Conservation (phyloP, 2,888 invertebrate species). For the Subacronicta megacephala region DNA sequence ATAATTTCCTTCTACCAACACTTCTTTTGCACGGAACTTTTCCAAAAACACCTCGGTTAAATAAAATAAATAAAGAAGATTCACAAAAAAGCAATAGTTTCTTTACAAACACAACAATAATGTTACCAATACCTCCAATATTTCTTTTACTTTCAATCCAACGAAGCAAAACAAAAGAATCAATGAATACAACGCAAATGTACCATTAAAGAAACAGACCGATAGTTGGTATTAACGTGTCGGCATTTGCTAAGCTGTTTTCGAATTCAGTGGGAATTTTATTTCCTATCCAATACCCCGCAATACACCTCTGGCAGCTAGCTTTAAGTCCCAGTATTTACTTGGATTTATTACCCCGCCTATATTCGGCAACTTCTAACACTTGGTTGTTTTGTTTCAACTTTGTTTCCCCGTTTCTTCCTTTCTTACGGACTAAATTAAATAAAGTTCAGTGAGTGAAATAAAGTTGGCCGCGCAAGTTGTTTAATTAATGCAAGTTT, state of each 20-base stretch:
- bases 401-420: slow-evolving; percentile 36
- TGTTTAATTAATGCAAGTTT: slow-evolving; percentile 49
- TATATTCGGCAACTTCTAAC: slow-evolving; percentile 55
- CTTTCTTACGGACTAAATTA: slow-evolving; percentile 45
- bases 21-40: too few relatives aligned
- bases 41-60: background rate
- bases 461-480: slow-evolving; percentile 30
- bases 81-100: background rate
- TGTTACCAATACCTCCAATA: background rate
- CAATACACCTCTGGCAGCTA: slow-evolving; percentile 48
- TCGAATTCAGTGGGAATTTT: slow-evolving; percentile 41
- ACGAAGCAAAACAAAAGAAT: slow-evolving; percentile 31
- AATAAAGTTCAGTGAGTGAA: slow-evolving; percentile 41
- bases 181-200: slow-evolving; percentile 19
- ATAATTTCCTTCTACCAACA: too few relatives aligned
- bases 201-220: slow-evolving; percentile 30
- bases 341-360: slow-evolving; percentile 56
- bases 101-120: background rate
- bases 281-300: slow-evolving; percentile 39
- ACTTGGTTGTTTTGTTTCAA: slow-evolving; percentile 42
- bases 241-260: slow-evolving; percentile 45
- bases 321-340: slow-evolving; percentile 48
- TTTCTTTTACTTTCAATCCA: slow-evolving; percentile 6
- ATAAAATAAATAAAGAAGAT: background rate
- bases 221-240: slow-evolving; percentile 48